Conservation (phyloP, 2,888 invertebrate species). For the Mimumesa dahlbomi region DNA sequence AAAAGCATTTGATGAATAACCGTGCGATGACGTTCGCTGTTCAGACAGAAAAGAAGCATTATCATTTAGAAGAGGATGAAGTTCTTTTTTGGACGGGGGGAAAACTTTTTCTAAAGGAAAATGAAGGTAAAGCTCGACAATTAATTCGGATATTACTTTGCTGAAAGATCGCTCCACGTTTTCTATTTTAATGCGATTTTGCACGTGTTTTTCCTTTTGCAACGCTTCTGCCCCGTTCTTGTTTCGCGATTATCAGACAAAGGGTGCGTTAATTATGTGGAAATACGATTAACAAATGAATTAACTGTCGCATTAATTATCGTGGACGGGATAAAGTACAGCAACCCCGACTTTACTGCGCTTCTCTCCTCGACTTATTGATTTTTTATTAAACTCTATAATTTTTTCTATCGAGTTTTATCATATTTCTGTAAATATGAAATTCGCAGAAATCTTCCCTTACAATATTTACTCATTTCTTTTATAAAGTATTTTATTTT, state of each 20-base stretch:
- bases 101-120: constrained; percentile 12
- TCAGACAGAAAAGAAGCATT: constrained; percentile 37
- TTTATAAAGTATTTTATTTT: no score
- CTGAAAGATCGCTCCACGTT: background rate
- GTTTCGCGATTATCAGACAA: background rate
- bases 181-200: background rate
- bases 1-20: constrained; percentile 51
- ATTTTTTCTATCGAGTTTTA: no score
- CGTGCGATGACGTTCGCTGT: constrained; percentile 50
- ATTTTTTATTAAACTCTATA: no score
- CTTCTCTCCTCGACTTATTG: constrained; percentile 19
- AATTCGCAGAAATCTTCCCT: no score
- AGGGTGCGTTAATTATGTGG: constrained; percentile 4
- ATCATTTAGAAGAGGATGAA: constrained; percentile 36
- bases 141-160: constrained; percentile 39
- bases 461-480: no score
- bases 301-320: constrained; percentile 42
- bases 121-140: constrained; percentile 17
- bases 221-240: background rate
- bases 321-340: constrained; percentile 13
- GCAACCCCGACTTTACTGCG: constrained; percentile 36
- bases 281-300: constrained; percentile 41
- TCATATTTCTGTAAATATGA: no score
- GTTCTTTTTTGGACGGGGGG: background rate
- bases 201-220: background rate